Percentiles rank a stretch among this genome's conserved stretches.
phyloP scores from a whole-genome alignment of 2,888 invertebrate species.

The Oasisia sp. region DNA sequence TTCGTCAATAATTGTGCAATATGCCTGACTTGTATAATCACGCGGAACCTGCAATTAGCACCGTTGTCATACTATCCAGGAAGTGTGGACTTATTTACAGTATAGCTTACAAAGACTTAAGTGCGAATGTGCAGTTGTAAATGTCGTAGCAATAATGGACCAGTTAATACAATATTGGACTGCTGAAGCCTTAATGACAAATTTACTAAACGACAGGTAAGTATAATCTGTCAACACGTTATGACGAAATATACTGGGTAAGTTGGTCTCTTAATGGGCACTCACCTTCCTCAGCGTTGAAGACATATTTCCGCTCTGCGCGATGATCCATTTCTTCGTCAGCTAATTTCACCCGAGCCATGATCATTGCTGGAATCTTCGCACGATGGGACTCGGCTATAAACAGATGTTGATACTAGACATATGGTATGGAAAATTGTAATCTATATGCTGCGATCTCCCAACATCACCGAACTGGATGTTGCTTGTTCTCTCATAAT shows the following conservation, averaged over 20 bases:
- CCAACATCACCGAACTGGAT: no score
- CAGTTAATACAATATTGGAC: not conserved
- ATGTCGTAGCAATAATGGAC: not conserved
- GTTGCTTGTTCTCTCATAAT: no score
- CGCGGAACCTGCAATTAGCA: no score
- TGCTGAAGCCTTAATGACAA: no score
- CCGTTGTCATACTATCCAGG: no score
- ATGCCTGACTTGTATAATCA: not conserved
- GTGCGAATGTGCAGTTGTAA: not conserved
- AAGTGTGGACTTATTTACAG: not conserved
- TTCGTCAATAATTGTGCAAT: not conserved
- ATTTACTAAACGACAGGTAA: no score
- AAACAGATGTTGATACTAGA: not conserved
- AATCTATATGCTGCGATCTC: not conserved
- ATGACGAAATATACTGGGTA: no score
- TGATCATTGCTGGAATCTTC: conserved; percentile 40
- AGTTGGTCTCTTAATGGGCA: not conserved
- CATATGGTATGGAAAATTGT: not conserved
- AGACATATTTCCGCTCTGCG: conserved; percentile 36
- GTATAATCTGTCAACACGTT: no score
- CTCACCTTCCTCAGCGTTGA: conserved; percentile 43
- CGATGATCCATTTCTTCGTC: conserved; percentile 33
- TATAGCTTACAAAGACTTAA: not conserved
- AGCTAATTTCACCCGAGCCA: conserved; percentile 35
- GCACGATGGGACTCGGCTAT: conserved; percentile 42